phyloP scores from a whole-genome alignment of 2,888 invertebrate genomes.

The Lasius fuliginosus region DNA sequence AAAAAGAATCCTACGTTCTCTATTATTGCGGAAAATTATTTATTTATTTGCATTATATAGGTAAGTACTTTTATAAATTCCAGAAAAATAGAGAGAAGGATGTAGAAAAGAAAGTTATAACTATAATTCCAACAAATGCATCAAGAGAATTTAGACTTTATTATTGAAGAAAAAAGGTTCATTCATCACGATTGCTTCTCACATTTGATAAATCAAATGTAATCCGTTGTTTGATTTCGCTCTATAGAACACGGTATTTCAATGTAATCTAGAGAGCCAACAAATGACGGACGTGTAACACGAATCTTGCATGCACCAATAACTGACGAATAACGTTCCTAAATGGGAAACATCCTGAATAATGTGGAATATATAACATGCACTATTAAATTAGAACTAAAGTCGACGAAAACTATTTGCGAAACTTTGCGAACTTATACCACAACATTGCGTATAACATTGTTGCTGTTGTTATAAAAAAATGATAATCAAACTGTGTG shows the following conservation, averaged over 20 bases:
- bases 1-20: background rate
- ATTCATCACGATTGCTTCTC: background rate
- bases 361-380: conserved; percentile 14
- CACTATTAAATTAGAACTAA: conserved; percentile 10
- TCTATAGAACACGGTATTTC: background rate
- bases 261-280: conserved; percentile 30
- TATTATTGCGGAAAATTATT: background rate
- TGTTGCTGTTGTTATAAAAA: background rate
- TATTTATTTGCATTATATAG: background rate
- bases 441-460: background rate
- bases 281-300: conserved; percentile 29
- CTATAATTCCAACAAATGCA: background rate
- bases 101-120: background rate
- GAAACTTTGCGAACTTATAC: background rate
- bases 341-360: conserved; percentile 17
- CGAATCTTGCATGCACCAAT: conserved; percentile 36
- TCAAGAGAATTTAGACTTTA: background rate
- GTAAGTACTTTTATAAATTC: background rate
- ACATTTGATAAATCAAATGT: background rate
- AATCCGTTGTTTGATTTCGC: background rate
- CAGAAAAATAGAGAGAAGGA: background rate
- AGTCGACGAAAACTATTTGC: background rate
- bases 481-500: background rate
- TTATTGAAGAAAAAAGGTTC: background rate
- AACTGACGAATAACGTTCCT: conserved; percentile 24